Evolutionary conservation across 1,140 invertebrate genomes (phyloP), one percentile per base, ranked within the genome.

Genomic region (Ceratoteleas bidentatus): DNA sequence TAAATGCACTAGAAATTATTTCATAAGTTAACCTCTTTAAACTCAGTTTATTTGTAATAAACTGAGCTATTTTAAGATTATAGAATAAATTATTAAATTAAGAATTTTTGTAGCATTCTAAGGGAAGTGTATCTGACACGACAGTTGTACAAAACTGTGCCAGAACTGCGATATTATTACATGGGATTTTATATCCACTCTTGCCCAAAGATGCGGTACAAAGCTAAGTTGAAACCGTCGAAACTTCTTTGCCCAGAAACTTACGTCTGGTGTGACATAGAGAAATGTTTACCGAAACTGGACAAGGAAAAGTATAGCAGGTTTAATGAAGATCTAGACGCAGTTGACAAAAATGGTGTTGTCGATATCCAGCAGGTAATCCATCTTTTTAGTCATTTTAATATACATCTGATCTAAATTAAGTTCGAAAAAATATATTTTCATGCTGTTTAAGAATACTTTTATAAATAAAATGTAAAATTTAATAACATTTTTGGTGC

Each of bases 101-200:
- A 24, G 24, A 24, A 24, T 24, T 92, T 99, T 43, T 43, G 6
- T 43, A 90, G 90, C 81, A 88, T 93, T 93, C 79, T 92, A 52
- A 80, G 95, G 86, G 98, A 99, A 93, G 94, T 99, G 49, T 94
- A 94, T 38, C 94, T 99, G 75, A 95, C 95, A 0, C 93, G 96
- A 85, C 91, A 95, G 53, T 87, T 99, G 7, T 92, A 96, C 43
- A 92, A 92, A 54, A 75, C 88, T 13, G 90, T 93, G 45, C 93
- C 94, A 0, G 86, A 94, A 7, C 86, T 99, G 0, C 93, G 95
- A 86, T 96, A 96, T 90, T 99, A 99, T 90, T 99, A 99, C 86
- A 98, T 99, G 97, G 99, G 99, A 38, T 99, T 95, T 91, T 99
- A 99, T 87, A 98, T 99, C 86, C 98, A 99, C 91, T 94, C 96